phyloP scores from a whole-genome alignment of 2,797 vertebrate genomes.

The Miichthys miiuy region DNA sequence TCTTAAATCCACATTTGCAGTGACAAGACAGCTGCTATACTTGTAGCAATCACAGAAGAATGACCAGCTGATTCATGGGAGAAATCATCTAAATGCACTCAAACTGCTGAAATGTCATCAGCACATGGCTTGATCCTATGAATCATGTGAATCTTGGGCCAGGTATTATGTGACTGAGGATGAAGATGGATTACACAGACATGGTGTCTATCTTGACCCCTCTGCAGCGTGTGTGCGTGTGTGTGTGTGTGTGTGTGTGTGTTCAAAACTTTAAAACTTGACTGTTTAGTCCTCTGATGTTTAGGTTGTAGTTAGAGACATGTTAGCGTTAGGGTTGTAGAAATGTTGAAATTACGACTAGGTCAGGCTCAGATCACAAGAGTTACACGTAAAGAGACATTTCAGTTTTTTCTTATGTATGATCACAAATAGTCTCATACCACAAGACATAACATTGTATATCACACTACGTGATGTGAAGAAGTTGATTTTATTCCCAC shows the following conservation, averaged over 20 bases:
- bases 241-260: background rate
- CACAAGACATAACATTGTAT: background rate
- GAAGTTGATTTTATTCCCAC: background rate
- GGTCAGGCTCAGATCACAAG: background rate
- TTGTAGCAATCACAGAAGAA: background rate
- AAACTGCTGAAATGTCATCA: conserved; percentile 33
- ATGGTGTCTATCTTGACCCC: background rate
- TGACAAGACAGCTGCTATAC: background rate
- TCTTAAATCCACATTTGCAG: background rate
- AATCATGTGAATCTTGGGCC: conserved; percentile 40
- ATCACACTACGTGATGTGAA: background rate
- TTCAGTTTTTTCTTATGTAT: background rate
- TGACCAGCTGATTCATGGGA: conserved; percentile 30
- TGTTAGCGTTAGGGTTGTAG: background rate
- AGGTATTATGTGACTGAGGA: conserved; percentile 29
- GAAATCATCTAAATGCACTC: conserved; percentile 29
- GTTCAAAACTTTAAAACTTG: background rate
- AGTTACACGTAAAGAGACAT: background rate
- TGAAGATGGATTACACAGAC: conserved; percentile 38
- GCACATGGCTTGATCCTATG: conserved; percentile 25
- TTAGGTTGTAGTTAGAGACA: background rate
- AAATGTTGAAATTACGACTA: background rate
- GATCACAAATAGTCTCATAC: conserved; percentile 31
- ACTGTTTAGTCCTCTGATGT: background rate
- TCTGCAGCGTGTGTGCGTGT: background rate